phyloP scores from a whole-genome alignment of 2,888 invertebrate species.

The Sinopyrophorus schimmeli region DNA sequence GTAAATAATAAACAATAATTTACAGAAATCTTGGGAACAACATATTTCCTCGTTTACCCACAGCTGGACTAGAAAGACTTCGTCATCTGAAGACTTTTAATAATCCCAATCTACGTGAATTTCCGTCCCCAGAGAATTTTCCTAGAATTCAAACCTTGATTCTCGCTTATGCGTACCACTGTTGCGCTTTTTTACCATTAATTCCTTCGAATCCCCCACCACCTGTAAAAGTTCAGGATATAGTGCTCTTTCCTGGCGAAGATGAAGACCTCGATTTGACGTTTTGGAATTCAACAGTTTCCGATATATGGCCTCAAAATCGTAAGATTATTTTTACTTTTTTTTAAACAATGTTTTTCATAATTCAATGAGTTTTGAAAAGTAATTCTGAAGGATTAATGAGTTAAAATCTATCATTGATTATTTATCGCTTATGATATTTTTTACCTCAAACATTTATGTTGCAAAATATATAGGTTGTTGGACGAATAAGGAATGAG shows the following conservation, averaged over 20 bases:
- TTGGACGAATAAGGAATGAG: too few species aligned
- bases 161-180: conserved; percentile 94
- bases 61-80: conserved; percentile 76
- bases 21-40: conserved; percentile 89
- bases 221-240: conserved; percentile 60
- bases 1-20: conserved; percentile 18
- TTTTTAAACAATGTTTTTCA: neutral
- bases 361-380: neutral
- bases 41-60: conserved; percentile 79
- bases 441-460: too few species aligned
- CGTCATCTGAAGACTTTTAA: conserved; percentile 90
- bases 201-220: conserved; percentile 60
- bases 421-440: too few species aligned
- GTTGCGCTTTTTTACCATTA: conserved; percentile 84
- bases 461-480: too few species aligned
- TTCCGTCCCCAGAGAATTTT: conserved; percentile 84
- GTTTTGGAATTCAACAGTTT: conserved; percentile 77
- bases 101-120: conserved; percentile 83
- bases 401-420: too few species aligned
- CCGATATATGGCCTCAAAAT: conserved; percentile 82
- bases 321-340: too few species aligned
- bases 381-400: too few species aligned
- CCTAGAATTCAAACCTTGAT: conserved; percentile 84
- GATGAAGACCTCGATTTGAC: conserved; percentile 72
- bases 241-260: conserved; percentile 68